A percentile compares a stretch with the other conserved stretches of the same genome.
These are phyloP conservation scores for Gambelia wislizenii DNA, from an alignment of 2,797 vertebrate genomes.

Conservation along the genomic window DNA sequence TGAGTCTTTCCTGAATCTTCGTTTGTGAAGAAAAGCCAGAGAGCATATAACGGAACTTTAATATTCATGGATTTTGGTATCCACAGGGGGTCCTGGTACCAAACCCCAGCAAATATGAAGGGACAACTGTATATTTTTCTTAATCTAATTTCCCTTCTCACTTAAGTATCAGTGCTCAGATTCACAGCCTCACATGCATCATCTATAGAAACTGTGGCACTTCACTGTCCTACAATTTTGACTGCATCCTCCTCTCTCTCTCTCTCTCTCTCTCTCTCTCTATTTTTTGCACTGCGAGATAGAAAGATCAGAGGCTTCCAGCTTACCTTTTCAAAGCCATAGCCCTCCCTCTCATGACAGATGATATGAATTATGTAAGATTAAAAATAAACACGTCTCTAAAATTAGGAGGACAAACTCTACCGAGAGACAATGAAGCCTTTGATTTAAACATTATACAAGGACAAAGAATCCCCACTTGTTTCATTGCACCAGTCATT, in stretches of 20 bases:
- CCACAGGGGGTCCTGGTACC: too few relatives aligned
- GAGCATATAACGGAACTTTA: too few relatives aligned
- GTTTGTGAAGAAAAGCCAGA: too few relatives aligned
- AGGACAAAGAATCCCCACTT: constrained; percentile 7
- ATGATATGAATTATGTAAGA: constrained; percentile 18
- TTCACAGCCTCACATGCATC: background rate
- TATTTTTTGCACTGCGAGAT: background rate
- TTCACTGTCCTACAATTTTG: background rate
- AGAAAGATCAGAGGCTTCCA: background rate
- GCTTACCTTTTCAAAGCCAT: constrained; percentile 8
- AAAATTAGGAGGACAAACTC: background rate
- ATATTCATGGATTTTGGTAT: too few relatives aligned
- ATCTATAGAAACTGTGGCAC: background rate
- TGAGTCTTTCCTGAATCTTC: too few relatives aligned
- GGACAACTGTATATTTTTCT: too few relatives aligned
- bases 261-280: background rate
- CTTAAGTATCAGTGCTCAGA: background rate
- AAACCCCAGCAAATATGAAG: too few relatives aligned
- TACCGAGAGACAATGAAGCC: background rate
- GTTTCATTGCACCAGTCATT: constrained; percentile 9
- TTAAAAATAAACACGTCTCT: constrained; percentile 20
- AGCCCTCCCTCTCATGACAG: background rate
- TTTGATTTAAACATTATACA: constrained; percentile 7
- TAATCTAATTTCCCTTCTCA: background rate
- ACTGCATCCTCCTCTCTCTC: background rate